phyloP scores from a whole-genome alignment of 2,113 vertebrate species.

The Mola mola region DNA sequence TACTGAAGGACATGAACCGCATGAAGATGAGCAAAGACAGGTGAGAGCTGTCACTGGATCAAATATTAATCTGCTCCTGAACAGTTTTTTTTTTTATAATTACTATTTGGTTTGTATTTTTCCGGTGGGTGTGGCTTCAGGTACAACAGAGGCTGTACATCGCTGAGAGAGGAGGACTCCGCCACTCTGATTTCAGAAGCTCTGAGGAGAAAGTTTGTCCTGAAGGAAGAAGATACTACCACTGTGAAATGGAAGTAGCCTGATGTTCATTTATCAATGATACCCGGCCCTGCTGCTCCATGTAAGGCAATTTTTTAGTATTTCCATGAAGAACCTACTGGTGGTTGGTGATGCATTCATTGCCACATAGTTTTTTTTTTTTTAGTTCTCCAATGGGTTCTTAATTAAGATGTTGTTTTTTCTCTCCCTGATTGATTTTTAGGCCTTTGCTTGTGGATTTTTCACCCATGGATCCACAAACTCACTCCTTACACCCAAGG shows the following conservation, averaged over 20 bases:
- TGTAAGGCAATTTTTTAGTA: slow-evolving; percentile 62
- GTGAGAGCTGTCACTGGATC: slow-evolving; percentile 69
- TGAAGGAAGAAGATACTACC: slow-evolving; percentile 89
- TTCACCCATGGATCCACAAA: slow-evolving; percentile 64
- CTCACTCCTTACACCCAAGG: slow-evolving; percentile 50
- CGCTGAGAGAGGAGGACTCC: slow-evolving; percentile 92
- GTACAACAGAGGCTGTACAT: slow-evolving; percentile 86
- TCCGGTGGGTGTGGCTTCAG: slow-evolving; percentile 53
- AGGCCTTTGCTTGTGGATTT: slow-evolving; percentile 72
- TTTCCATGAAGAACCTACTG: slow-evolving; percentile 16
- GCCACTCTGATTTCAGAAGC: slow-evolving; percentile 93
- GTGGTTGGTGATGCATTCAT: slow-evolving; percentile 1
- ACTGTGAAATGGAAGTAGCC: slow-evolving; percentile 81
- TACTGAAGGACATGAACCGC: slow-evolving; percentile 96
- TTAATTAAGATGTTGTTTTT: slow-evolving; percentile 26
- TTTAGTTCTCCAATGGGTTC: slow-evolving; percentile 9
- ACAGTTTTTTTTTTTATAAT: neutral
- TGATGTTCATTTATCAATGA: neutral
- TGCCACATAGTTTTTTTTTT: slow-evolving; percentile 11
- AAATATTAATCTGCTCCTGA: neutral
- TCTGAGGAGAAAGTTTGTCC: slow-evolving; percentile 92
- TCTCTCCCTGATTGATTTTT: slow-evolving; percentile 45
- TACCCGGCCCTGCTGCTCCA: slow-evolving; percentile 50
- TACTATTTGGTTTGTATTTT: neutral
- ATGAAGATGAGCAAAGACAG: slow-evolving; percentile 97